phyloP scores from a whole-genome alignment of 1,140 invertebrate species.

The Zelostemma sp. region DNA sequence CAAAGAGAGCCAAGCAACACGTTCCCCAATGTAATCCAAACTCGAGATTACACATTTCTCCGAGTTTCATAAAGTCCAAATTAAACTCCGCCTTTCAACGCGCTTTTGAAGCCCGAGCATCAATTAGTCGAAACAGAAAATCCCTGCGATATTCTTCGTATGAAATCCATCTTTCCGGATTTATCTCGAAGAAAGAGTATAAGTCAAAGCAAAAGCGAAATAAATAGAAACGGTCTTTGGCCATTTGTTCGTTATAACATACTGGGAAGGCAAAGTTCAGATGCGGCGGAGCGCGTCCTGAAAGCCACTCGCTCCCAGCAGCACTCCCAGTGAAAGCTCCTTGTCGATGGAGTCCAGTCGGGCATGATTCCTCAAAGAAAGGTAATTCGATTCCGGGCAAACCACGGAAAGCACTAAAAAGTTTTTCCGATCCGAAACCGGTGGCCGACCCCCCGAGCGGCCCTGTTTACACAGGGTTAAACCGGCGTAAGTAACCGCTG shows the following conservation, averaged over 20 bases:
- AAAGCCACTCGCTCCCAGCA: conserved; percentile 21
- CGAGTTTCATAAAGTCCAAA: no score
- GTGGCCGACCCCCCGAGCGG: conserved; percentile 1
- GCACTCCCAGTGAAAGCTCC: conserved; percentile 30
- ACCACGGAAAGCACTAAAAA: conserved; percentile 50
- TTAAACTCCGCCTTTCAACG: no score
- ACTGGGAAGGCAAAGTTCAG: conserved; percentile 31
- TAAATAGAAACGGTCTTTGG: conserved; percentile 25
- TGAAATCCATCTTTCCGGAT: not conserved
- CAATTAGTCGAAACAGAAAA: no score
- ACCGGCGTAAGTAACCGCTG: conserved; percentile 49
- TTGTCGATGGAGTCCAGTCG: conserved; percentile 38
- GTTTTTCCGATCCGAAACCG: conserved; percentile 51
- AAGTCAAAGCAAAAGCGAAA: conserved; percentile 11
- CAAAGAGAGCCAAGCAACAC: no score
- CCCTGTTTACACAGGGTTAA: conserved; percentile 49
- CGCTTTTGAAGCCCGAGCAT: no score
- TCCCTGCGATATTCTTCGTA: no score
- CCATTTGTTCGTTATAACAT: conserved; percentile 42
- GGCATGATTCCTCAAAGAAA: conserved; percentile 49
- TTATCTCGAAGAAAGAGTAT: not conserved
- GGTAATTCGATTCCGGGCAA: conserved; percentile 46
- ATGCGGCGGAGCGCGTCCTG: conserved; percentile 34
- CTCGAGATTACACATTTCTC: no score
- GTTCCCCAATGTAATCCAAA: no score